Evolutionary conservation across 2,113 vertebrate species (phyloP).

Genomic region (Myiozetetes cayanensis): DNA sequence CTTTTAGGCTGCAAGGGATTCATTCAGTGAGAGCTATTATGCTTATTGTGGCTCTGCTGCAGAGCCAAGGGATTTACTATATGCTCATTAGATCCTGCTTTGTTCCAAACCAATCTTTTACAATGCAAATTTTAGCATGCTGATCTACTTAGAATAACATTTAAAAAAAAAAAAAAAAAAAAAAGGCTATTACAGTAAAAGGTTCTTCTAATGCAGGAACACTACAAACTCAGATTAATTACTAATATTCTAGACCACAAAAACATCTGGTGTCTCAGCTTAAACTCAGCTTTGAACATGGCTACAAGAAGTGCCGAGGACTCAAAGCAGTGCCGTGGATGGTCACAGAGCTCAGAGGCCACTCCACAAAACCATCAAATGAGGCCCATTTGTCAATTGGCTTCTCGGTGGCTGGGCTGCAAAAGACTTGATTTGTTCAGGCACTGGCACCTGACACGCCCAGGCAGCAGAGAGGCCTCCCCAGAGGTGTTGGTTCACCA

Average conservation of each 20-base stretch:
- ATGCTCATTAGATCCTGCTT: constrained; percentile 62
- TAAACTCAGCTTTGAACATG: neutral
- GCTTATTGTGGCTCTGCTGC: constrained; percentile 57
- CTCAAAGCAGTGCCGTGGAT: rapidly evolving
- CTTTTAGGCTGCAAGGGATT: constrained; percentile 60
- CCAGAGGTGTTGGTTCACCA: neutral
- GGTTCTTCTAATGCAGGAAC: constrained; percentile 14
- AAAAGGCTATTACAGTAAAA: constrained; percentile 33
- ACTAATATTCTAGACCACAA: neutral
- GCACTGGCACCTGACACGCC: neutral
- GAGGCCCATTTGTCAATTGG: neutral
- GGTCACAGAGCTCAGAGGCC: neutral
- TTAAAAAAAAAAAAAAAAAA: neutral
- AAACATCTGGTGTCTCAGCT: constrained; percentile 22
- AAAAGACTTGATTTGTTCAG: neutral
- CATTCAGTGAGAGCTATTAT: constrained; percentile 60
- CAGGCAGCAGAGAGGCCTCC: neutral
- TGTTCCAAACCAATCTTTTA: constrained; percentile 63
- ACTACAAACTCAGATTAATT: constrained; percentile 35
- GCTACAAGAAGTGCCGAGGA: neutral
- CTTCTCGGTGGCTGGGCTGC: neutral
- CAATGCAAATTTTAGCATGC: constrained; percentile 64
- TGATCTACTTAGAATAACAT: constrained; percentile 52
- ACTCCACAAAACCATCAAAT: rapidly evolving
- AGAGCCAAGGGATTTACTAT: constrained; percentile 64